phyloP scores from a whole-genome alignment of 2,797 vertebrate species.

The Pseudopleuronectes americanus region DNA sequence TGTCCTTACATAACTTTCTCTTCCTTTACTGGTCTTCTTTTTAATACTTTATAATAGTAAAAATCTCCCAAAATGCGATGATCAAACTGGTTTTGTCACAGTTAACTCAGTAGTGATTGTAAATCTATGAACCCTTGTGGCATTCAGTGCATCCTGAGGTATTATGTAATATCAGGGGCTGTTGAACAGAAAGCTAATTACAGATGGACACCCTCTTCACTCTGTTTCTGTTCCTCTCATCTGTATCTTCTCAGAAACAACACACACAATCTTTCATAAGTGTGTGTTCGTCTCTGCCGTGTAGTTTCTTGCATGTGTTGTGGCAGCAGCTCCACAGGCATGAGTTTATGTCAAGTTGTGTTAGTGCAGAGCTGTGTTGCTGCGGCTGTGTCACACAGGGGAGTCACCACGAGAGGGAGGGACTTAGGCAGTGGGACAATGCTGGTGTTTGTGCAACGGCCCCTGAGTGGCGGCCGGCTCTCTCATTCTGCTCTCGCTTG shows the following conservation, averaged over 20 bases:
- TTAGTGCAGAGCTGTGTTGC: constrained; percentile 75
- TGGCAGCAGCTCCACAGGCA: constrained; percentile 37
- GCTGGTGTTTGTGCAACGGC: constrained; percentile 86
- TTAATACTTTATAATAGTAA: background rate
- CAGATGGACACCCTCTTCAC: constrained; percentile 13
- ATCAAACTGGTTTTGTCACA: background rate
- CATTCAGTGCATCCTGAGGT: constrained; percentile 31
- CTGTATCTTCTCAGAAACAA: constrained; percentile 24
- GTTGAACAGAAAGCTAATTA: constrained; percentile 49
- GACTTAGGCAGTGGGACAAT: constrained; percentile 84
- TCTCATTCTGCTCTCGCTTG: constrained; percentile 78
- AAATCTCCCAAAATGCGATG: background rate
- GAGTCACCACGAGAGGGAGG: constrained; percentile 83
- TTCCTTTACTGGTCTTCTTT: background rate
- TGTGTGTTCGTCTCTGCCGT: constrained; percentile 5
- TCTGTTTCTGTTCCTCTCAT: constrained; percentile 21
- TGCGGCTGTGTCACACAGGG: constrained; percentile 72
- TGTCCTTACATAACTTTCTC: constrained; percentile 30
- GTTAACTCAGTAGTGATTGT: constrained; percentile 30
- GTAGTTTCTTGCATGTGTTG: constrained; percentile 39
- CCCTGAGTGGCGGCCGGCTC: constrained; percentile 81
- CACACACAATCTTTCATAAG: constrained; percentile 4
- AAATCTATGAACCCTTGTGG: constrained; percentile 54
- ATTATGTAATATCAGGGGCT: constrained; percentile 65
- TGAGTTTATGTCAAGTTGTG: constrained; percentile 70